These are phyloP conservation scores for Oryctolagus cuniculus DNA, from an alignment of 2,113 vertebrate species.

Conservation along the genomic window DNA sequence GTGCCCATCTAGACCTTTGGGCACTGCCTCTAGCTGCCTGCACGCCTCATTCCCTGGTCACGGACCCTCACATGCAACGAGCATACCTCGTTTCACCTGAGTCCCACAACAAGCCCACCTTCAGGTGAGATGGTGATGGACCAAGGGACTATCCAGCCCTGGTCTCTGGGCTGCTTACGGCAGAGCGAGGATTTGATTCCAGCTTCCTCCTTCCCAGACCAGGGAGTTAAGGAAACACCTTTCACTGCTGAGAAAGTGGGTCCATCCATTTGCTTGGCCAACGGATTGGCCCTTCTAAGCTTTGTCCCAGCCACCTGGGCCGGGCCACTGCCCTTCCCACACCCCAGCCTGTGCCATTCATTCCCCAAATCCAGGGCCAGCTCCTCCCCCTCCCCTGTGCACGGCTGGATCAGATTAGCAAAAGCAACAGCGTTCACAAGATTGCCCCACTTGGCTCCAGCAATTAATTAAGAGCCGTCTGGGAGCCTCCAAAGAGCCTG, in stretches of 20 bases:
- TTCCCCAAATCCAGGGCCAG: constrained; percentile 28
- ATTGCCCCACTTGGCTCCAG: constrained; percentile 80
- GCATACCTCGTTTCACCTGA: not conserved
- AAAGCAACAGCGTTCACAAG: constrained; percentile 30
- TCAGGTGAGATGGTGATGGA: not conserved
- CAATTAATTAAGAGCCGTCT: constrained; percentile 80
- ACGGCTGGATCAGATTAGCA: constrained; percentile 77
- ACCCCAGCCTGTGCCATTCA: not conserved
- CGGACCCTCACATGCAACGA: not conserved
- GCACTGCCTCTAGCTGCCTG: not conserved
- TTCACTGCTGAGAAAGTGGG: not conserved
- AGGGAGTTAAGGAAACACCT: not conserved
- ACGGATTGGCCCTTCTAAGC: not conserved
- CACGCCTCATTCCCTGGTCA: too few relatives aligned
- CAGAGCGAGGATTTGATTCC: not conserved
- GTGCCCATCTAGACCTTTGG: not conserved
- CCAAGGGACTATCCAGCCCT: not conserved
- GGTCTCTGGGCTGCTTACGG: too few relatives aligned
- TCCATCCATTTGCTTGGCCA: not conserved
- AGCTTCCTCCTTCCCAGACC: not conserved
- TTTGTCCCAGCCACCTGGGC: not conserved
- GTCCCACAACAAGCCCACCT: not conserved
- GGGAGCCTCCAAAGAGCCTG: constrained; percentile 63
- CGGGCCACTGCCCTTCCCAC: not conserved
- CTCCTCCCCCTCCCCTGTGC: not conserved